Evolutionary conservation across 1,140 invertebrate genomes (phyloP), one percentile per base, ranked within the genome.

Genomic region (Popillia japonica): DNA sequence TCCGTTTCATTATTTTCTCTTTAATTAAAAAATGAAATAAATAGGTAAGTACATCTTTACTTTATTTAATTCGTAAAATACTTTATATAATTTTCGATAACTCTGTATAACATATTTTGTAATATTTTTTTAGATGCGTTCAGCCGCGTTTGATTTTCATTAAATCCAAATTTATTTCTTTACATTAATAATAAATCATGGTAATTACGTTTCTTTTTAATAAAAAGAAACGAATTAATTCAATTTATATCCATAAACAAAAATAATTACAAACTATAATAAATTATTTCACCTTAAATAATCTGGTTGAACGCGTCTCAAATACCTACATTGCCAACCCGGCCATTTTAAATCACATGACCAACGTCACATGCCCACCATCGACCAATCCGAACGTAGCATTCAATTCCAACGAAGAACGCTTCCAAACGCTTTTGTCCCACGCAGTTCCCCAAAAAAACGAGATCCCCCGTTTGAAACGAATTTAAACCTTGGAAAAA

Each of bases 371-470:
- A 34, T 68, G 61, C 20, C 22, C 23, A 0, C 20, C 0, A 17
- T 68, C 7, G 4, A 11, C 48, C 61, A 68, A 68, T 68, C 61
- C 11, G 6, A 2, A 14, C 22, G 17, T 6, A 68, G 61, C 61
- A 68, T 68, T 68, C 61, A 68, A 68, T 68, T 68, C 61, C 61
- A 68, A 68, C 22, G 7, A 27, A 68, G 61, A 23, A 68, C 20
- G 22, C 27, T 22, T 34, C 11, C 17, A 7, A 27, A 34, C 61
- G 22, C 61, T 68, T 68, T 68, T 68, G 61, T 68, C 61, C 61
- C 22, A 68, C 61, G 27, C 61, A 27, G 22, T 68, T 68, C 61
- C 8, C 0, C 61, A n/a, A n/a, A 6, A 22, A 8, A 10, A 10
- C 59, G 22, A 27, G 22, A 6, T 10, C 44, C 44, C n/a, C 8